Base-by-base conservation (phyloP, 2,888 invertebrate species). In the Eupithecia abbreviata region DNA sequence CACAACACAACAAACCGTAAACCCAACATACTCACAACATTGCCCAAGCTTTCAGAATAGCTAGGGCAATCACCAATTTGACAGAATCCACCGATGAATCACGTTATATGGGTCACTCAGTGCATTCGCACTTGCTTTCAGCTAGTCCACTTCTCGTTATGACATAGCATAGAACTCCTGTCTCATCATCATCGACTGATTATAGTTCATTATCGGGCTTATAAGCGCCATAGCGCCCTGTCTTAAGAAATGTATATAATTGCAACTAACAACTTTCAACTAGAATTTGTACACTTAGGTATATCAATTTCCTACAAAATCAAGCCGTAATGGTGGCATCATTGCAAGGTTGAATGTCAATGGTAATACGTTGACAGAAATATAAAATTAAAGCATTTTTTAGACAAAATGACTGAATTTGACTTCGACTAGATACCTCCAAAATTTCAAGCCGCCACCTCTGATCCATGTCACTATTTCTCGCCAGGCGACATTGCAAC, bases 51-150 rank as follows among this genome's bases (percentile, higher is more conserved):
- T 77, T 71, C 70, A 72, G 75, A 78, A 78, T 75, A 78, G 71
- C 77, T n/a, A 7, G 7, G 51, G 69, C 75, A 75, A 75, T 77
- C 79, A 74, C 67, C 71, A 75, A 75, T 80, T 82, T 82, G 81
- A 81, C 80, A 80, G 80, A 77, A 72, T 73, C 71, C 76, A 76
- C 69, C 65, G 80, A 79, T 87, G 85, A 87, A 73, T 87, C 86
- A 87, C 80, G 55, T 73, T 66, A 87, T 83, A 84, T 84, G 80
- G 87, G 87, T 87, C 87, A 86, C 82, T 84, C 81, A 83, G 45
- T 49, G 15, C 42, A 45, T 42, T 58, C 18, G 66, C 42, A 41
- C 41, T 18, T 45, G n/a, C n/a, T 47, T 12, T 69, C 55, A 71
- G 71, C 71, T 75, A 71, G 71, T 30, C 43, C 74, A 75, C 66